Percentiles rank a stretch among this genome's conserved stretches.
Conservation (phyloP, 2,797 vertebrate species). For the Sebastes melanostomus region DNA sequence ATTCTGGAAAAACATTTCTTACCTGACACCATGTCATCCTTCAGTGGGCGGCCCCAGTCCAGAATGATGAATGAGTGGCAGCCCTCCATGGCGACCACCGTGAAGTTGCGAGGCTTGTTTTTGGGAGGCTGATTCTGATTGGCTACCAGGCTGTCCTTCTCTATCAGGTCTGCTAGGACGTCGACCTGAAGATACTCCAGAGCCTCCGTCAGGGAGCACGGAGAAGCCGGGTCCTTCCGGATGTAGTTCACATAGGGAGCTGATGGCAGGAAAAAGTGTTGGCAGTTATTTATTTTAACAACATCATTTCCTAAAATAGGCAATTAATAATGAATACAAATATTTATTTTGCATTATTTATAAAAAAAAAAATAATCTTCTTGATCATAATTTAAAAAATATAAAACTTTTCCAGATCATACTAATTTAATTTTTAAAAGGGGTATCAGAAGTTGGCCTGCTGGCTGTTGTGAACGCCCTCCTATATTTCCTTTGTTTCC, state of each 20-base stretch:
- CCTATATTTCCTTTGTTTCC: conserved; percentile 7
- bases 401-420: not conserved
- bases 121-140: conserved; percentile 82
- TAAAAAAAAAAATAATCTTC: not conserved
- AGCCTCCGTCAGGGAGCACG: conserved; percentile 96
- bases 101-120: conserved; percentile 91
- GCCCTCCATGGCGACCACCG: conserved; percentile 95
- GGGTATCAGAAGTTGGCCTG: not conserved
- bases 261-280: conserved; percentile 59
- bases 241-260: conserved; percentile 96
- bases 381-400: not conserved
- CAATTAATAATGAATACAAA: not conserved
- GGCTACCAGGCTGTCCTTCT: conserved; percentile 80
- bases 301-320: not conserved
- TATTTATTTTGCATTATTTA: not conserved
- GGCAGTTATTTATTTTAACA: not conserved
- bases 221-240: conserved; percentile 90
- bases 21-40: conserved; percentile 95
- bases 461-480: not conserved
- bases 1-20: conserved; percentile 15
- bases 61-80: conserved; percentile 98
- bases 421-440: not conserved
- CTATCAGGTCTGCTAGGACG: conserved; percentile 87
- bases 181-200: conserved; percentile 97
- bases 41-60: conserved; percentile 92